Conservation (phyloP, 2,888 invertebrate species). For the Apamea anceps region DNA sequence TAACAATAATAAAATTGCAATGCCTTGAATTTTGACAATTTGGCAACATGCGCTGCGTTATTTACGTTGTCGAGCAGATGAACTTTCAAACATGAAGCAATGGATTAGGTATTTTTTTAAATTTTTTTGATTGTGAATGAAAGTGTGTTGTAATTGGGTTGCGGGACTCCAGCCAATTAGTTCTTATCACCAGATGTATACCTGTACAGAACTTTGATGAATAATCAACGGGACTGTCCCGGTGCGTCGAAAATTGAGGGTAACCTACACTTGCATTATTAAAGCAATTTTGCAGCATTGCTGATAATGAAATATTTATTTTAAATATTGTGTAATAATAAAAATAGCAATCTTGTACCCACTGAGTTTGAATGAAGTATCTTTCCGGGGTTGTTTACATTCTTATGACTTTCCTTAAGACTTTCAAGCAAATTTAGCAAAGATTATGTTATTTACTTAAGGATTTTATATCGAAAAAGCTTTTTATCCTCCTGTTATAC, state of each 20-base stretch:
- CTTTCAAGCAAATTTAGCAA: not conserved
- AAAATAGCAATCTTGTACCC: not conserved
- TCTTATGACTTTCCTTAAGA: not conserved
- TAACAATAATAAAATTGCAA: not conserved
- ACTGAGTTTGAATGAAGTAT: not conserved
- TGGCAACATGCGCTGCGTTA: not conserved
- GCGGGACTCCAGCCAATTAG: constrained; percentile 25
- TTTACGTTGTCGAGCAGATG: not conserved
- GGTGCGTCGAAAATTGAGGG: not conserved
- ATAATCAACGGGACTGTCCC: constrained; percentile 31
- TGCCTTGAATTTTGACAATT: not conserved
- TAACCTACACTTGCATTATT: constrained; percentile 43
- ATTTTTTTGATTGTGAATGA: not conserved
- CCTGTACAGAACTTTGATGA: constrained; percentile 11
- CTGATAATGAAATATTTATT: constrained; percentile 43
- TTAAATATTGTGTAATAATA: constrained; percentile 2
- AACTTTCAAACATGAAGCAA: not conserved
- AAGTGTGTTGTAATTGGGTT: not conserved
- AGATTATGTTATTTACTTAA: not conserved
- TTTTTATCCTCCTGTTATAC: not conserved
- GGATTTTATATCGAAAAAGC: no score
- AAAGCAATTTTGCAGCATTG: constrained; percentile 20
- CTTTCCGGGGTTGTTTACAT: not conserved
- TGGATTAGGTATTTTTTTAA: not conserved
- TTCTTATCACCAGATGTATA: not conserved